Percentiles rank a stretch among this genome's conserved stretches.
Conservation (phyloP, 1,140 invertebrate genomes). For the Lanistes nyassanus region DNA sequence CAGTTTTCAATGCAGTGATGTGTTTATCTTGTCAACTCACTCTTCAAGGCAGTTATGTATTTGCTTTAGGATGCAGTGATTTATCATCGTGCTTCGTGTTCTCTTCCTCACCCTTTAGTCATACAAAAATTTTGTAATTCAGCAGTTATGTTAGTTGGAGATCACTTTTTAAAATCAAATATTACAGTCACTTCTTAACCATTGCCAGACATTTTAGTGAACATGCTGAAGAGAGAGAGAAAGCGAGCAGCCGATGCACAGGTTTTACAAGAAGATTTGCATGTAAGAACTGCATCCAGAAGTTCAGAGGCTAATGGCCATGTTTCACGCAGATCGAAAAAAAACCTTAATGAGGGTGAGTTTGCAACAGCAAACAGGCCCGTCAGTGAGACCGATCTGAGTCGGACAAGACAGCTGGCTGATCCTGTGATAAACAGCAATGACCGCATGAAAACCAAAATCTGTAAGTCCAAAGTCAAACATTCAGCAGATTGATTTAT, state of each 20-base stretch:
- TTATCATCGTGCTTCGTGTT: no score
- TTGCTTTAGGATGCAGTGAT: no score
- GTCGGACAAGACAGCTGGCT: conserved; percentile 4
- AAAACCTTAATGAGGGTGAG: not conserved
- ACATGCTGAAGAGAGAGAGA: conserved; percentile 67
- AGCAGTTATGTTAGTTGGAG: no score
- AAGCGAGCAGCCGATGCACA: conserved; percentile 41
- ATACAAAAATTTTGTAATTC: no score
- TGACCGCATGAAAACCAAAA: conserved; percentile 55
- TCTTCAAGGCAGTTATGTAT: no score
- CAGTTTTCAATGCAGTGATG: no score
- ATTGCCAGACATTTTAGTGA: conserved; percentile 61
- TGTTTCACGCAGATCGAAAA: not conserved
- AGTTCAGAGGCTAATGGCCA: conserved; percentile 11
- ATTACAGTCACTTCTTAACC: conserved; percentile 44
- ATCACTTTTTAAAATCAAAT: no score
- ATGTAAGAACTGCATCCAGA: conserved; percentile 15
- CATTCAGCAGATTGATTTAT: no score
- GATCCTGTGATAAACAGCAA: conserved; percentile 34
- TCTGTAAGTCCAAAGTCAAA: conserved; percentile 45
- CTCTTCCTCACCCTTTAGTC: no score
- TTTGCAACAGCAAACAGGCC: not conserved
- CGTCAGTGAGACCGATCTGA: conserved; percentile 6
- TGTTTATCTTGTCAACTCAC: no score
- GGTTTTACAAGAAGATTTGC: not conserved